These are phyloP conservation scores for Lepidostoma basale DNA, from an alignment of 1,140 invertebrate species.

Conservation along the genomic window DNA sequence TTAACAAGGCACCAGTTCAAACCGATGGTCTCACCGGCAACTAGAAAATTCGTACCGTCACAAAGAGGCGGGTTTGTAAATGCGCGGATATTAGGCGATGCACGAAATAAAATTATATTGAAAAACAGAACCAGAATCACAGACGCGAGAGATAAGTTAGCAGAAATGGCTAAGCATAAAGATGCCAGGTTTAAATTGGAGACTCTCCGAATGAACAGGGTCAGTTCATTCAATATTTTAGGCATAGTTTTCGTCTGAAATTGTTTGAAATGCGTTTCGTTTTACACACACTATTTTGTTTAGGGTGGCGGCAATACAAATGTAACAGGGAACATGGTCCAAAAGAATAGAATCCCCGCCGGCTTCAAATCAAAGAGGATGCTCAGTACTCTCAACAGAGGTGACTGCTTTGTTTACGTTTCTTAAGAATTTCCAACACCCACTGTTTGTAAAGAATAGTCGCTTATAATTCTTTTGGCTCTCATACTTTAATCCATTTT, in stretches of 20 bases:
- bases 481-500: no score
- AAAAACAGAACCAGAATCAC: conserved; percentile 69
- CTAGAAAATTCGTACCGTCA: not conserved
- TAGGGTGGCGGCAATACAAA: conserved; percentile 18
- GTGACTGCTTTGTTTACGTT: no score
- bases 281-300: not conserved
- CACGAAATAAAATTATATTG: conserved; percentile 70
- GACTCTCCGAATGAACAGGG: conserved; percentile 59
- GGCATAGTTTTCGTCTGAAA: not conserved
- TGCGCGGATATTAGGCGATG: conserved; percentile 56
- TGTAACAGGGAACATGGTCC: conserved; percentile 27
- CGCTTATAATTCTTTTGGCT: no score
- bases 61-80: conserved; percentile 31
- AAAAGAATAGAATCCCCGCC: conserved; percentile 31
- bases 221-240: conserved; percentile 39
- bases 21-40: not conserved
- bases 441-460: no score
- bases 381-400: conserved; percentile 31
- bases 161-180: conserved; percentile 68
- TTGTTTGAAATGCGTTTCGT: not conserved
- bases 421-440: no score
- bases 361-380: conserved; percentile 32
- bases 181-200: conserved; percentile 70
- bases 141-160: conserved; percentile 72
- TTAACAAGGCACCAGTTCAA: conserved; percentile 28